Base-by-base conservation (phyloP, 2,888 invertebrate species). In the Pterostichus madidus region DNA sequence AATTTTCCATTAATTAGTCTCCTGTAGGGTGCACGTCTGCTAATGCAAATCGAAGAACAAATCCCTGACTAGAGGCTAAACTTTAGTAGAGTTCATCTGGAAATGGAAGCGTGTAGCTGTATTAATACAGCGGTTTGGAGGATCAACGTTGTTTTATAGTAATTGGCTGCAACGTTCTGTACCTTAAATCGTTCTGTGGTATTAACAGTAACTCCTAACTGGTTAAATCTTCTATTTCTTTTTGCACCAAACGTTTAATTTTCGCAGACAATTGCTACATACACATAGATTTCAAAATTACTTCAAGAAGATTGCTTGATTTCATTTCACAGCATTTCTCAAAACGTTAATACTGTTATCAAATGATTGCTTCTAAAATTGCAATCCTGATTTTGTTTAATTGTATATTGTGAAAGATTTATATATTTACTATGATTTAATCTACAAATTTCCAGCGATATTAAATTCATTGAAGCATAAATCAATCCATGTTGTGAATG, bases 121-220 rank as follows among this genome's bases (percentile, higher is more conserved):
- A 68, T 80, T 80, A 80, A 68, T 80, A 68, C 52, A 46, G 46
- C 31, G 78, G 61, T 78, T 24, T 39, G 15, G 35, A 39, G 80
- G 80, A 64, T 80, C 46, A 80, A 46, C 80, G 24, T 68, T 80
- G 80, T 80, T 80, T 80, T 80, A 80, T 68, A 80, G 80, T 56
- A 71, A 56, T 78, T 77, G 77, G 77, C 39, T 77, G 59, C 32
- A 6, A 17, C 24, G 24, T 24, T 24, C 24, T 79, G 64, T 64
- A 64, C 80, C 35, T 80, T 53, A 68, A 68, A 80, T 80, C 52
- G 52, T 80, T 24, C 52, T 17, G 24, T 46, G 59, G 64, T 44
- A 61, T 79, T 79, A 79, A 79, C 64, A 24, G 77, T 59, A n/a
- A 15, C 17, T 24, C 31, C 17, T 59, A 24, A 13, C 53, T 17